A percentile compares a stretch with the other conserved stretches of the same genome.
Conservation (phyloP, 2,113 vertebrate species). For the Andinoacara biseriatus region DNA sequence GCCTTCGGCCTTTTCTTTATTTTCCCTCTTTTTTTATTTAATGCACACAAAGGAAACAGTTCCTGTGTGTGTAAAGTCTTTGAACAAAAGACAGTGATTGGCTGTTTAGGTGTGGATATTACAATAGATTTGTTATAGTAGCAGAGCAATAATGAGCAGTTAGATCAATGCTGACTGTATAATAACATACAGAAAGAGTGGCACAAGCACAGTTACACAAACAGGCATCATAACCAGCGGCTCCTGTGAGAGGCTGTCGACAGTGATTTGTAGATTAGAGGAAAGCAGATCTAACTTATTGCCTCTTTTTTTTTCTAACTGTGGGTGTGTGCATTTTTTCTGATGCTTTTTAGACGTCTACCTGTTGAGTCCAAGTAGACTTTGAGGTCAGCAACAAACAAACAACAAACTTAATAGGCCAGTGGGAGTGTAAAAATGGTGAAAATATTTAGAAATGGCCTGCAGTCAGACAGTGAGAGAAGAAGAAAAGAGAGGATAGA, state of each 20-base stretch:
- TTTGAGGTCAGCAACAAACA: background rate
- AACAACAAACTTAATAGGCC: background rate
- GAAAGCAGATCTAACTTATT: constrained; percentile 29
- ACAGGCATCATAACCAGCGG: constrained; percentile 6
- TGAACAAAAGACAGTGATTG: background rate
- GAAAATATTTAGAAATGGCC: background rate
- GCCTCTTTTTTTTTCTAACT: background rate
- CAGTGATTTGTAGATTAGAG: constrained; percentile 16
- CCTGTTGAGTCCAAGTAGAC: background rate
- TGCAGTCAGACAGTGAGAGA: background rate
- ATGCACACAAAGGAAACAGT: background rate
- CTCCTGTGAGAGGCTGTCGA: constrained; percentile 25
- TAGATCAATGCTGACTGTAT: constrained; percentile 37
- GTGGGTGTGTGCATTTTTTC: background rate
- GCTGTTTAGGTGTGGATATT: background rate
- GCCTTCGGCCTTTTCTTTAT: constrained; percentile 5
- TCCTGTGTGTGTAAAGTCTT: background rate
- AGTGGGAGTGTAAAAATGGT: background rate
- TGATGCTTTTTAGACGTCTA: background rate
- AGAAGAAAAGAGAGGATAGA: background rate
- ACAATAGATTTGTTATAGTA: constrained; percentile 9
- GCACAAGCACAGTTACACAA: constrained; percentile 20
- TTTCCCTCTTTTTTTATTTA: background rate
- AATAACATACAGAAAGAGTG: background rate
- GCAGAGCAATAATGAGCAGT: constrained; percentile 19